A percentile compares a stretch with the other conserved stretches of the same genome.
Conservation (phyloP, 2,888 invertebrate genomes). For the Glaucopsyche alexis region DNA sequence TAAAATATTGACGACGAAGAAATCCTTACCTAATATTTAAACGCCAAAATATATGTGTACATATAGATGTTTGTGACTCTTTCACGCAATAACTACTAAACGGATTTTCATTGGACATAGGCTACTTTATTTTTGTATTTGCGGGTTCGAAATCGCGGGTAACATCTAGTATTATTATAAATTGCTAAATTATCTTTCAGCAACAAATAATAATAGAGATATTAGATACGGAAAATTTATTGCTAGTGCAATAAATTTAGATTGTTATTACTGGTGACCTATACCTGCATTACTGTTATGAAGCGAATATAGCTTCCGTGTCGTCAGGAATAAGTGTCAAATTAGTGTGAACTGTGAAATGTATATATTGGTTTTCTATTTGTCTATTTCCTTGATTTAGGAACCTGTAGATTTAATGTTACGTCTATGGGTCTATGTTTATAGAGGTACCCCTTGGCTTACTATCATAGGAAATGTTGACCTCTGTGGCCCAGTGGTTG, state of each 20-base stretch:
- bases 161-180: no score
- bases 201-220: constrained; percentile 13
- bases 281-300: background rate
- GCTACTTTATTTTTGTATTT: no score
- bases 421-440: background rate
- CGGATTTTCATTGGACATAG: no score
- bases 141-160: no score
- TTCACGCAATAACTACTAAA: no score
- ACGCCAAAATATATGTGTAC: no score
- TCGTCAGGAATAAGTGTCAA: background rate
- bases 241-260: background rate
- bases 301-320: background rate
- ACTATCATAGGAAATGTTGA: no score
- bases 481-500: no score
- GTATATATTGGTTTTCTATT: background rate
- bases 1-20: no score
- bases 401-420: background rate
- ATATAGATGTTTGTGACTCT: no score
- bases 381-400: background rate
- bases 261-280: background rate
- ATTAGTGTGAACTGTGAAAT: background rate
- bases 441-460: no score
- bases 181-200: background rate
- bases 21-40: no score
- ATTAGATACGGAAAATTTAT: constrained; percentile 13